A percentile compares a stretch with the other conserved stretches of the same genome.
Conservation (phyloP, 2,888 invertebrate genomes). For the Macaria notata region DNA sequence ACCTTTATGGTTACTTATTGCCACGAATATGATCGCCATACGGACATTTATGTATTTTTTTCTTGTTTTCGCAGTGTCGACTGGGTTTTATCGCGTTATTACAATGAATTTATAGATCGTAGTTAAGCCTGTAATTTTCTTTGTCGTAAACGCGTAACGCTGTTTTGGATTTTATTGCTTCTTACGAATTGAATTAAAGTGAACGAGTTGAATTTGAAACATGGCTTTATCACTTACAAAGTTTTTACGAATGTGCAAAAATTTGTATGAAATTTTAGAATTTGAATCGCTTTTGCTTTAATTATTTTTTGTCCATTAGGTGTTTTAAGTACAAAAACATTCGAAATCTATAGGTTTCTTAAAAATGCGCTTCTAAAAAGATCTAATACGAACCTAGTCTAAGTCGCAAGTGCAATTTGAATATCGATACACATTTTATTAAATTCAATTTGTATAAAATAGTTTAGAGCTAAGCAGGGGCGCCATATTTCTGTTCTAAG, state of each 20-base stretch:
- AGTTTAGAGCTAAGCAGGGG: conserved; percentile 6
- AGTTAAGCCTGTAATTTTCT: conserved; percentile 42
- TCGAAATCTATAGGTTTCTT: no score
- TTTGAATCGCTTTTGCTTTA: no score
- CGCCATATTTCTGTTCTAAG: conserved; percentile 20
- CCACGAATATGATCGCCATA: conserved; percentile 56
- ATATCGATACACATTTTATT: neutral
- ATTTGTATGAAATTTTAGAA: no score
- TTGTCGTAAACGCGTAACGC: conserved; percentile 35
- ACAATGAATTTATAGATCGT: conserved; percentile 49
- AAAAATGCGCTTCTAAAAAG: no score
- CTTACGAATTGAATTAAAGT: conserved; percentile 23
- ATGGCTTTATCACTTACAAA: neutral
- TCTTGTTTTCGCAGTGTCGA: conserved; percentile 47
- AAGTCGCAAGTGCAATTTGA: neutral
- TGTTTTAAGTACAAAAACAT: no score
- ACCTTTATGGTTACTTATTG: conserved; percentile 72
- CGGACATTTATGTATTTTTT: conserved; percentile 55
- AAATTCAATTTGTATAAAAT: conserved; percentile 8
- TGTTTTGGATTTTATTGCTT: conserved; percentile 26
- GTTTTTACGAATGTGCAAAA: no score
- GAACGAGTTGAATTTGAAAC: conserved; percentile 4
- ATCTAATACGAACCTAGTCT: no score
- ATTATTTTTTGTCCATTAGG: no score
- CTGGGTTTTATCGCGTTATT: conserved; percentile 50